Percentiles rank a stretch among this genome's conserved stretches.
Evolutionary conservation across 2,113 vertebrate species (phyloP).

Genomic region (Nibea coibor): DNA sequence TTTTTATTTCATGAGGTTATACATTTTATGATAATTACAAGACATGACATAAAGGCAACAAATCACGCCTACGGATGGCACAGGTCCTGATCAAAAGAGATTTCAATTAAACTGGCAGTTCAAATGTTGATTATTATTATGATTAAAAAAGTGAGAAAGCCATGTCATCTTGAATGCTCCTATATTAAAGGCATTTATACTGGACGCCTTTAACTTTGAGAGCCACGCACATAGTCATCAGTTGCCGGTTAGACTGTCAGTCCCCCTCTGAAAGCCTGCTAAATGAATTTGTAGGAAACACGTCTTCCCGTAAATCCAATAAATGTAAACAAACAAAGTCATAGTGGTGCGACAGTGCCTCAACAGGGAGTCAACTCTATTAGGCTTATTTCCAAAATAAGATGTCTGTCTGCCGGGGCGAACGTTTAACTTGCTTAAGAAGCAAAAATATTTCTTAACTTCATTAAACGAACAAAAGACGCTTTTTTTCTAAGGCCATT

Average conservation of each 20-base stretch:
- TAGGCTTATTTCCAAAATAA: slow-evolving; percentile 16
- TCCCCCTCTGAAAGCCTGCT: slow-evolving; percentile 1
- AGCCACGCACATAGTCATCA: neutral
- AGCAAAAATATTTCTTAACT: slow-evolving; percentile 74
- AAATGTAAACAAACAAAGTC: slow-evolving; percentile 47
- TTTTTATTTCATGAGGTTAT: too few species aligned
- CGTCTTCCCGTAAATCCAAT: slow-evolving; percentile 37
- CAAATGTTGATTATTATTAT: too few species aligned
- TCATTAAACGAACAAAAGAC: slow-evolving; percentile 83
- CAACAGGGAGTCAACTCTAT: slow-evolving; percentile 22
- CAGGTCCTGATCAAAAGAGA: too few species aligned
- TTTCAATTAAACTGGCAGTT: too few species aligned
- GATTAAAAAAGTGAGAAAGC: neutral
- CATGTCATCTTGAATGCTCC: neutral
- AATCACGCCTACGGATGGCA: too few species aligned
- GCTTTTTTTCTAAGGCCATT: slow-evolving; percentile 19
- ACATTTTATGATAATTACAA: too few species aligned
- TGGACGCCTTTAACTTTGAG: neutral
- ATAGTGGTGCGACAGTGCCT: slow-evolving; percentile 9
- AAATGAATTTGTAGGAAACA: slow-evolving; percentile 41
- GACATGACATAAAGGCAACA: too few species aligned
- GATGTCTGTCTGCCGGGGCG: slow-evolving; percentile 41
- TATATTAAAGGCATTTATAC: neutral
- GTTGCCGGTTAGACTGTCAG: neutral
- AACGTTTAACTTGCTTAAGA: slow-evolving; percentile 78